Evolutionary conservation across 2,888 invertebrate species (phyloP).

Genomic region (Chorisops tibialis): DNA sequence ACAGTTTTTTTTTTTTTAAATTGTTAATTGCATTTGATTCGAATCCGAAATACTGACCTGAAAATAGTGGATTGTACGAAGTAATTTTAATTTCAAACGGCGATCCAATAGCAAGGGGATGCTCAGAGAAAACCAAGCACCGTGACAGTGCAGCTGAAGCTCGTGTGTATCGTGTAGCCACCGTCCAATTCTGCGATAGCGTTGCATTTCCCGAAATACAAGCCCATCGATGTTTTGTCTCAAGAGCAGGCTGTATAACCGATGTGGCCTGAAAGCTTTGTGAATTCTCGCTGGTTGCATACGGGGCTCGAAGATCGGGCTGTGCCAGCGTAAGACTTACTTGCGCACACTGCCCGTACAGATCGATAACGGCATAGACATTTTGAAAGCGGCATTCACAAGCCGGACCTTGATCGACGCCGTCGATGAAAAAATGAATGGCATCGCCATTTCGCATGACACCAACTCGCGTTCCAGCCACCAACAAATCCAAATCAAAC

Average conservation of each 20-base stretch:
- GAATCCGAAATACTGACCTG: slow-evolving; percentile 41
- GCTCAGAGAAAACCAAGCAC: slow-evolving; percentile 50
- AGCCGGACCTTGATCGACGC: slow-evolving; percentile 82
- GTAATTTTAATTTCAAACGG: slow-evolving; percentile 51
- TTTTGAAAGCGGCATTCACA: slow-evolving; percentile 74
- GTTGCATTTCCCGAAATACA: slow-evolving; percentile 50
- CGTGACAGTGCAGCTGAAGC: slow-evolving; percentile 47
- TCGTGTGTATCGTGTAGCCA: slow-evolving; percentile 47
- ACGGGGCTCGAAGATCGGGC: slow-evolving; percentile 46
- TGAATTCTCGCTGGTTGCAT: slow-evolving; percentile 55
- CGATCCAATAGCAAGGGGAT: slow-evolving; percentile 48
- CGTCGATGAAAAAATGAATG: slow-evolving; percentile 82
- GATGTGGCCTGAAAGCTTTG: slow-evolving; percentile 58
- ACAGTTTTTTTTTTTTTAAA: too few relatives aligned
- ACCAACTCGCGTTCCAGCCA: slow-evolving; percentile 74
- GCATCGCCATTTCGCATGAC: slow-evolving; percentile 86
- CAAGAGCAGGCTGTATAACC: slow-evolving; percentile 56
- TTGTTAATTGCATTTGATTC: neutral
- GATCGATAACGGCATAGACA: slow-evolving; percentile 90
- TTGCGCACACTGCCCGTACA: slow-evolving; percentile 93
- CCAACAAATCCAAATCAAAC: slow-evolving; percentile 79
- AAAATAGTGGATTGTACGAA: slow-evolving; percentile 49
- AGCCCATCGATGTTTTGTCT: slow-evolving; percentile 52
- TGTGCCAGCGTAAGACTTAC: slow-evolving; percentile 57
- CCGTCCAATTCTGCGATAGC: slow-evolving; percentile 50